phyloP scores from a whole-genome alignment of 2,113 vertebrate species.

The Dicrurus megarhynchus region DNA sequence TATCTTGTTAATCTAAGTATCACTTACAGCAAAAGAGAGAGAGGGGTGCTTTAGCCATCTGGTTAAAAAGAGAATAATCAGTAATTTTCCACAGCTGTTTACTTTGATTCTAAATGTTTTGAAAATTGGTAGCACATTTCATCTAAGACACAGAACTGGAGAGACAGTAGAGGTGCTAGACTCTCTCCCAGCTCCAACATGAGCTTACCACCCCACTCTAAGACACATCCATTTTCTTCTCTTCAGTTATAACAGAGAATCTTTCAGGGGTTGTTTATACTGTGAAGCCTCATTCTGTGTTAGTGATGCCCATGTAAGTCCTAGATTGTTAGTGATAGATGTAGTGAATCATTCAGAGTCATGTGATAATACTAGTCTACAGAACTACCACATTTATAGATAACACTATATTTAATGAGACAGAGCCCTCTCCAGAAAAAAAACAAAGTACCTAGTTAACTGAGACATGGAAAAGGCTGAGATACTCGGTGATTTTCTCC shows the following conservation, averaged over 20 bases:
- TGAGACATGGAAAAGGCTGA: background rate
- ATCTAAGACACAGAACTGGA: background rate
- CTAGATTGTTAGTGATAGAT: background rate
- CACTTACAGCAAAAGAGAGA: background rate
- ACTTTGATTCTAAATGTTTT: background rate
- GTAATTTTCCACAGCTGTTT: constrained; percentile 7
- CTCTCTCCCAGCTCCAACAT: background rate
- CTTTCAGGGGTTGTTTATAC: background rate
- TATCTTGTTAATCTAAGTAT: background rate
- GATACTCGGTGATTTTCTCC: no score
- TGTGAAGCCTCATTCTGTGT: background rate
- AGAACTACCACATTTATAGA: background rate
- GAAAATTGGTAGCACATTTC: background rate
- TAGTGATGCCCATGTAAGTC: background rate
- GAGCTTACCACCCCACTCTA: background rate
- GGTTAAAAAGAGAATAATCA: background rate
- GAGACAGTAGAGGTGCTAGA: background rate
- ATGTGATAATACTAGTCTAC: background rate
- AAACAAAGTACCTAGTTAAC: background rate
- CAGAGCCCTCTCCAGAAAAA: background rate
- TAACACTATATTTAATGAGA: background rate
- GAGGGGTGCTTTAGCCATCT: background rate
- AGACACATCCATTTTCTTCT: background rate
- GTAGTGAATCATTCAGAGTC: background rate
- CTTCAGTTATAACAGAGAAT: background rate